Conservation (phyloP, 2,888 invertebrate genomes). For the Minunthozetes semirufus region DNA sequence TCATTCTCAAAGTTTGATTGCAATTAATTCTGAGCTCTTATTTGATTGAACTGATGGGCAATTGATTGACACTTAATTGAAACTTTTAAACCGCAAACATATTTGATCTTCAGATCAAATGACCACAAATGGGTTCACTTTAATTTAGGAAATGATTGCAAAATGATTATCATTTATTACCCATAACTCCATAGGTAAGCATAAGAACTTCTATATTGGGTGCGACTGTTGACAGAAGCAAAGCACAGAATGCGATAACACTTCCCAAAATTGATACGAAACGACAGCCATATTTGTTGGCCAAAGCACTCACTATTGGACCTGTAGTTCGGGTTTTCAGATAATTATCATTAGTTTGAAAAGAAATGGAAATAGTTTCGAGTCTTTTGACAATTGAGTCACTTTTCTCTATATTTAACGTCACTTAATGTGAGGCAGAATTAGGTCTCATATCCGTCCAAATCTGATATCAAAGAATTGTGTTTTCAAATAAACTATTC, state of each 20-base stretch:
- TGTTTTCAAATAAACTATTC: too few relatives aligned
- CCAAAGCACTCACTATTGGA: slow-evolving; percentile 76
- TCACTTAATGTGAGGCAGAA: background rate
- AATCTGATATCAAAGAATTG: background rate
- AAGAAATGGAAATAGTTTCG: too few relatives aligned
- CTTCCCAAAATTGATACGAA: slow-evolving; percentile 88
- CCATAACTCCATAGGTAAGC: slow-evolving; percentile 51
- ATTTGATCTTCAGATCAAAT: background rate
- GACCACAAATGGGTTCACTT: background rate
- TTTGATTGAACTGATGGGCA: too few relatives aligned
- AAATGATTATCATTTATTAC: background rate
- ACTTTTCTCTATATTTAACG: background rate
- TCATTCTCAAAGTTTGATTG: slow-evolving; percentile 14
- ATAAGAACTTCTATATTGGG: slow-evolving; percentile 51
- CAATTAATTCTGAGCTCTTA: background rate
- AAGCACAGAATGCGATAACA: slow-evolving; percentile 72
- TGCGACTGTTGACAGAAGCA: slow-evolving; percentile 55
- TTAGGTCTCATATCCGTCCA: background rate
- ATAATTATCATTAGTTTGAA: background rate
- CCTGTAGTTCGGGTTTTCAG: slow-evolving; percentile 23
- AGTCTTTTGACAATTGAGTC: too few relatives aligned
- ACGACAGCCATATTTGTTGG: slow-evolving; percentile 92
- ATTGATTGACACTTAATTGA: background rate
- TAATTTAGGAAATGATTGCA: background rate
- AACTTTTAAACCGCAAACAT: slow-evolving; percentile 2